Conservation (phyloP, 1,140 invertebrate genomes). For the Drosophila erecta region DNA sequence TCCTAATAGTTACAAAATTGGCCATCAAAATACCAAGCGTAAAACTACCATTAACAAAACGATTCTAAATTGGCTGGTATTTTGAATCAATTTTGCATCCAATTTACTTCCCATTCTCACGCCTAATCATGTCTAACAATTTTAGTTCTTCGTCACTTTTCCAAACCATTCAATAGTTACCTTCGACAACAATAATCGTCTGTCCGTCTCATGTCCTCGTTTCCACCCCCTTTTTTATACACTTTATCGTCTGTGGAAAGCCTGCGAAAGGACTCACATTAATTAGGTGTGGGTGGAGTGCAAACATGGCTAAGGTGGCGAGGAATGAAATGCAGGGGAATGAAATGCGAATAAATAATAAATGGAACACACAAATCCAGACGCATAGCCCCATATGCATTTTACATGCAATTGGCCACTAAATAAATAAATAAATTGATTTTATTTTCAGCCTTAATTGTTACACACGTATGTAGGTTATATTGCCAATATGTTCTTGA, state of each 20-base stretch:
- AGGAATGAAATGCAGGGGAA: background rate
- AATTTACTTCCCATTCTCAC: slow-evolving; percentile 4
- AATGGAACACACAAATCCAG: slow-evolving; percentile 46
- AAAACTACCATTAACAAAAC: background rate
- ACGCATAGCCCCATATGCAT: slow-evolving; percentile 55
- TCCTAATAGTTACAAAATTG: background rate
- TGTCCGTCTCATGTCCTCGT: background rate
- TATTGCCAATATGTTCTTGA: slow-evolving; percentile 42
- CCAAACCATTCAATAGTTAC: slow-evolving; percentile 1
- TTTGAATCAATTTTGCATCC: slow-evolving; percentile 22
- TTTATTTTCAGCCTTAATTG: slow-evolving; percentile 61
- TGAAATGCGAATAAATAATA: slow-evolving; percentile 44
- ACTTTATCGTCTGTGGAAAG: background rate
- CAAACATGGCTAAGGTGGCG: slow-evolving; percentile 4
- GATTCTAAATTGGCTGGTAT: slow-evolving; percentile 10
- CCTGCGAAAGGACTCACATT: slow-evolving; percentile 25
- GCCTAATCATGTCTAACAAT: background rate
- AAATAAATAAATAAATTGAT: slow-evolving; percentile 67
- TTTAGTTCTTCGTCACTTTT: background rate
- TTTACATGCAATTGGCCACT: slow-evolving; percentile 45
- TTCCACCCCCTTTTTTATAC: background rate
- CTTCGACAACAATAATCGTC: slow-evolving; percentile 4
- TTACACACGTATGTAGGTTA: slow-evolving; percentile 4
- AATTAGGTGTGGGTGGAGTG: slow-evolving; percentile 34
- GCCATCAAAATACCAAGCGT: background rate